Percentiles rank a stretch among this genome's conserved stretches.
These are phyloP conservation scores for Lysandra coridon DNA, from an alignment of 2,888 invertebrate genomes.

Conservation along the genomic window DNA sequence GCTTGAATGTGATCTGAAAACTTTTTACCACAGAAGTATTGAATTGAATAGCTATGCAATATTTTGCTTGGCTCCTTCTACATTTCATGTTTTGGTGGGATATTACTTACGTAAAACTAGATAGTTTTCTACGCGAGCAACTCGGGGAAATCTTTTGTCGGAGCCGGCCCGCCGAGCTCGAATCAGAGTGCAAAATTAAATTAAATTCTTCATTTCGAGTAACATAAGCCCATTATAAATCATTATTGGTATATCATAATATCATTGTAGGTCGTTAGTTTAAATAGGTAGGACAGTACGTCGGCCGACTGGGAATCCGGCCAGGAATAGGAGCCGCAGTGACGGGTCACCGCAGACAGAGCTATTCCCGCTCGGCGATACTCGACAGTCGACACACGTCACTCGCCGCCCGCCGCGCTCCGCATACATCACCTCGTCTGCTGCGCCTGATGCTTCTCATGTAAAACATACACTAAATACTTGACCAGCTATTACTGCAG, in stretches of 20 bases:
- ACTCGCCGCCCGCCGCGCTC: neutral
- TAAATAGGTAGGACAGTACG: neutral
- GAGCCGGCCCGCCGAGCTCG: neutral
- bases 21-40: too few species aligned
- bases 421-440: neutral
- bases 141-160: neutral
- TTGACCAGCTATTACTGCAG: too few species aligned
- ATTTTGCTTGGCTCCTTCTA: too few species aligned
- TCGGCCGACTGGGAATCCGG: neutral
- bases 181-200: neutral
- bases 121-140: neutral
- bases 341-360: neutral
- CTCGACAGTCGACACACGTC: neutral
- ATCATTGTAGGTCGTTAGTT: neutral
- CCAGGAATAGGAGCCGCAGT: conserved; percentile 8
- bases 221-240: neutral
- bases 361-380: conserved; percentile 3
- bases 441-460: neutral
- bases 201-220: neutral
- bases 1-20: too few species aligned
- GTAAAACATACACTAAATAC: too few species aligned
- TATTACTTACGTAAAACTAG: neutral
- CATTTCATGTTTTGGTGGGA: too few species aligned
- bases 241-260: neutral
- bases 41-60: too few species aligned